phyloP scores from a whole-genome alignment of 2,113 vertebrate species.

The Osmerus eperlanus region DNA sequence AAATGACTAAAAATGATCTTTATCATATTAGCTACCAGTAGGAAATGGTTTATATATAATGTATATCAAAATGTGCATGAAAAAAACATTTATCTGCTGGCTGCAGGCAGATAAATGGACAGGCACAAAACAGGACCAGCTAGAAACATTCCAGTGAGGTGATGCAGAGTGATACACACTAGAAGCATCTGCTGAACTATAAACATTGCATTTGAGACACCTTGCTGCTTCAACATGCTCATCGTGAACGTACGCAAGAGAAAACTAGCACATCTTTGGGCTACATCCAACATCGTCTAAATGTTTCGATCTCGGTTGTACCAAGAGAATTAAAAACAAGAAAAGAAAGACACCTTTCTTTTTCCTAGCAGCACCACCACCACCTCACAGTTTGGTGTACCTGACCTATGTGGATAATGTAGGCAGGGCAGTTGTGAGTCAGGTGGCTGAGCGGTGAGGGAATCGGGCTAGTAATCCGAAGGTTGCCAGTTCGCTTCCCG shows the following conservation, averaged over 20 bases:
- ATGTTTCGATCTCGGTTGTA: background rate
- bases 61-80: too few species aligned
- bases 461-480: too few species aligned
- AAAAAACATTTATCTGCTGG: background rate
- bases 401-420: slow-evolving; percentile 50
- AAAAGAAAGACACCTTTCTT: background rate
- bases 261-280: slow-evolving; percentile 7
- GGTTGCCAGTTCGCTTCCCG: too few species aligned
- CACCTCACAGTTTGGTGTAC: background rate
- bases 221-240: background rate
- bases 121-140: slow-evolving; percentile 12
- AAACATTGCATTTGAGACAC: slow-evolving; percentile 1
- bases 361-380: background rate
- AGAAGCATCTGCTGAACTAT: background rate
- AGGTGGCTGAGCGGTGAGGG: too few species aligned
- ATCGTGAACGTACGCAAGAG: background rate
- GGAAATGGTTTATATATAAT: too few species aligned
- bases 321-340: background rate
- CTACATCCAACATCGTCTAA: background rate
- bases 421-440: slow-evolving; percentile 56
- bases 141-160: background rate
- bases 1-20: too few species aligned
- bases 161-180: slow-evolving; percentile 9
- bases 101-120: background rate
- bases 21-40: too few species aligned